Evolutionary conservation across 2,888 invertebrate genomes (phyloP), one percentile per base, ranked within the genome.

Genomic region (Scelioninae gen. 2): DNA sequence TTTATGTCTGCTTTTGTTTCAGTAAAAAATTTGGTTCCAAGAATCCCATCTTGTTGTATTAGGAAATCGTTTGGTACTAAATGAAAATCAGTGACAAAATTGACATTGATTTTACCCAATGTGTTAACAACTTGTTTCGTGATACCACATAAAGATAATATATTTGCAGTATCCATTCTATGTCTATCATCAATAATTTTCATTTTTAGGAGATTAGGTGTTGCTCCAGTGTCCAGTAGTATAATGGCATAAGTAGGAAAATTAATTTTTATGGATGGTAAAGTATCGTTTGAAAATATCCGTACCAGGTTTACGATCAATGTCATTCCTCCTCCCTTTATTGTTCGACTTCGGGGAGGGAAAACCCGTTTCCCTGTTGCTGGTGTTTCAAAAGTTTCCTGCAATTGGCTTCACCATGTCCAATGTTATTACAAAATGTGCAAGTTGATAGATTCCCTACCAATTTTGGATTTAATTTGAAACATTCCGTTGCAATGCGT

Each of bases 401-500:
- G 9, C 45, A 65, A 13, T 28, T 64, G n/a, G 41, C 41, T 3
- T 0, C 45, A 7, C 10, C 25, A 16, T 64, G 63, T 0, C 63
- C 63, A 0, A 33, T 22, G 6, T 13, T 65, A 25, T 11, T 16
- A 10, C 65, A 67, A n/a, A n/a, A 28, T 1, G 9, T 22, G 16
- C 65, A 67, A 2, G 28, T 41, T 3, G 68, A 60, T 2, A 45
- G 4, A 13, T 50, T 45, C 9, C 22, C n/a, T 0, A 37, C 43
- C n/a, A 68, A 13, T 5, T 50, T 9, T 3, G 68, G 68, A 18
- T 60, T 68, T 6, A 68, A 6, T 52, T 35, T 50, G 15, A 60
- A 68, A 25, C 68, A 68, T n/a, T 68, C 25, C 1, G 0, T 67
- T 33, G 67, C 67, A 4, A 19, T 58, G 16, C 58, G 67, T 0